Percentiles rank a stretch among this genome's conserved stretches.
These are phyloP conservation scores for Tribolium castaneum DNA, from an alignment of 1,140 invertebrate genomes.

Conservation along the genomic window DNA sequence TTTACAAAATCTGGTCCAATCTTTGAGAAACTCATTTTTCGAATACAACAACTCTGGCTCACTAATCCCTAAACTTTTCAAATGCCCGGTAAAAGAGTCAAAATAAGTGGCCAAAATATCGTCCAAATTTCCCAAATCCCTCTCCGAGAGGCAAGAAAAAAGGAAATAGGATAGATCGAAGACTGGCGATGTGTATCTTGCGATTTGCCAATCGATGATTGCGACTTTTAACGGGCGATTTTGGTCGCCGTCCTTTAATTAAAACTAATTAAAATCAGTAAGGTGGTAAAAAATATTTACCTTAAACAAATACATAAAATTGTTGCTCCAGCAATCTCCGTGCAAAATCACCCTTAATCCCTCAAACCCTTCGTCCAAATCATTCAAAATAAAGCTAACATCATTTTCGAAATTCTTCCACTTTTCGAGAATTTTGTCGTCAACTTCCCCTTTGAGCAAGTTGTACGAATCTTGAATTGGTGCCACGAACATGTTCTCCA, in stretches of 20 bases:
- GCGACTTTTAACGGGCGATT: slow-evolving; percentile 17
- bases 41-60: neutral
- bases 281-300: no score
- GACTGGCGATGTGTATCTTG: slow-evolving; percentile 68
- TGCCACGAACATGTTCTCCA: neutral
- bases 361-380: neutral
- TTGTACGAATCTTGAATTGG: slow-evolving; percentile 35
- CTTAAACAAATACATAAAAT: slow-evolving; percentile 52
- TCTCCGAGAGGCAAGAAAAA: slow-evolving; percentile 66
- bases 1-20: slow-evolving; percentile 57
- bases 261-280: slow-evolving; percentile 6
- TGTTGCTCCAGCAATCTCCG: slow-evolving; percentile 56
- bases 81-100: neutral
- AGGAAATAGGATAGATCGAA: slow-evolving; percentile 70
- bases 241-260: slow-evolving; percentile 34
- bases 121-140: slow-evolving; percentile 21
- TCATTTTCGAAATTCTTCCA: slow-evolving; percentile 3
- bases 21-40: neutral
- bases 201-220: slow-evolving; percentile 70
- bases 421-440: slow-evolving; percentile 29
- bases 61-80: neutral
- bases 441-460: slow-evolving; percentile 16
- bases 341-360: slow-evolving; percentile 46
- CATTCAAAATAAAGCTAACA: neutral
- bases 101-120: neutral